Conservation (phyloP, 1,140 invertebrate genomes). For the Pogonomyrmex barbatus region DNA sequence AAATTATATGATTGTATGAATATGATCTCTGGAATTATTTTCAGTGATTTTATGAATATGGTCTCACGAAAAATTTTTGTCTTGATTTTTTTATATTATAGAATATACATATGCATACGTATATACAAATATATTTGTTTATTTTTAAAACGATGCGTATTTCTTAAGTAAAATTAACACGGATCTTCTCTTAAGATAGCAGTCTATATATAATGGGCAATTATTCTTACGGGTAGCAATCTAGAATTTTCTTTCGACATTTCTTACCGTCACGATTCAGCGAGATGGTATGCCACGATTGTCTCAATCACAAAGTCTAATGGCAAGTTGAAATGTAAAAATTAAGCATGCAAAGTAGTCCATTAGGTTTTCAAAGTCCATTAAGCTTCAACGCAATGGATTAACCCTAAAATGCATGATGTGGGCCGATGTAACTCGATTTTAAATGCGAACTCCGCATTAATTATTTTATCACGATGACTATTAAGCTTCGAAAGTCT, state of each 20-base stretch:
- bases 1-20: too few species aligned
- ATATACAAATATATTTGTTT: conserved; percentile 23
- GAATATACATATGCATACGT: not conserved
- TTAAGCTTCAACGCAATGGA: conserved; percentile 45
- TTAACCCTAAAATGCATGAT: conserved; percentile 53
- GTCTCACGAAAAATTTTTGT: not conserved
- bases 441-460: conserved; percentile 30
- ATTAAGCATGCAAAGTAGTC: conserved; percentile 46
- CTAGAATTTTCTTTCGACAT: not conserved
- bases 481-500: not conserved
- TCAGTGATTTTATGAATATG: conserved; percentile 10
- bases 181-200: conserved; percentile 1
- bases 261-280: not conserved
- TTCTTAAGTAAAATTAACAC: not conserved
- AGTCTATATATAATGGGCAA: not conserved
- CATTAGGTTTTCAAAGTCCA: conserved; percentile 45
- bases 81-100: conserved; percentile 30
- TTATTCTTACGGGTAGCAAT: conserved; percentile 15
- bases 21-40: conserved; percentile 11
- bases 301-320: conserved; percentile 40
- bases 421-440: not conserved
- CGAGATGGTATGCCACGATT: not conserved
- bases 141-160: not conserved
- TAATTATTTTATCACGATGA: conserved; percentile 37
- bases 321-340: conserved; percentile 39